Conservation (phyloP, 2,113 vertebrate species). For the Pundamilia nyererei region DNA sequence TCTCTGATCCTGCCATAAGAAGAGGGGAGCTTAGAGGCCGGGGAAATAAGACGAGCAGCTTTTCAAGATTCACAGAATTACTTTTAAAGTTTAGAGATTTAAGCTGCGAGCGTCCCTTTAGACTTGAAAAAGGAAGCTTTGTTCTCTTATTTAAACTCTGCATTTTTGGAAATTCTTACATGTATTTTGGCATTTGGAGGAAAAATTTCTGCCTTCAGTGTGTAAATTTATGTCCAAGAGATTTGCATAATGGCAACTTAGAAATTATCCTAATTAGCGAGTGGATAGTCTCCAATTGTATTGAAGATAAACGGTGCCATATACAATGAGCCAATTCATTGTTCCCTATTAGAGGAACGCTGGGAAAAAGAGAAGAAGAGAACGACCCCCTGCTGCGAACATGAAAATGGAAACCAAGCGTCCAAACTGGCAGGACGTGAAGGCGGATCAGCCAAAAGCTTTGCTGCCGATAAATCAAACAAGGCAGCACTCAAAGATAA, state of each 20-base stretch:
- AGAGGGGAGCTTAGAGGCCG: neutral
- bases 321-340: slow-evolving; percentile 37
- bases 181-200: neutral
- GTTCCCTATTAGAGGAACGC: slow-evolving; percentile 23
- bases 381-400: slow-evolving; percentile 51
- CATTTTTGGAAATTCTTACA: neutral
- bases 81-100: neutral
- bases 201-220: neutral
- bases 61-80: slow-evolving; percentile 2
- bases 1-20: neutral
- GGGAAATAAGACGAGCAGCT: neutral
- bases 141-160: neutral
- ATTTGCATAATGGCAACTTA: slow-evolving; percentile 29
- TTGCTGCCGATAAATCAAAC: slow-evolving; percentile 13
- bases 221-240: slow-evolving; percentile 33
- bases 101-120: neutral
- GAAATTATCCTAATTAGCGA: slow-evolving; percentile 46
- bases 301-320: neutral
- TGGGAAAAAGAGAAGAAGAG: neutral
- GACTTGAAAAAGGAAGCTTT: neutral
- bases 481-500: neutral
- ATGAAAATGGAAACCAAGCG: slow-evolving; percentile 46
- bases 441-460: slow-evolving; percentile 43
- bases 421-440: slow-evolving; percentile 59
- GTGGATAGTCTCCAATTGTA: slow-evolving; percentile 46